These are phyloP conservation scores for Diadumene lineata DNA, from an alignment of 92 coral and sea anemone genomes.

Conservation along the genomic window DNA sequence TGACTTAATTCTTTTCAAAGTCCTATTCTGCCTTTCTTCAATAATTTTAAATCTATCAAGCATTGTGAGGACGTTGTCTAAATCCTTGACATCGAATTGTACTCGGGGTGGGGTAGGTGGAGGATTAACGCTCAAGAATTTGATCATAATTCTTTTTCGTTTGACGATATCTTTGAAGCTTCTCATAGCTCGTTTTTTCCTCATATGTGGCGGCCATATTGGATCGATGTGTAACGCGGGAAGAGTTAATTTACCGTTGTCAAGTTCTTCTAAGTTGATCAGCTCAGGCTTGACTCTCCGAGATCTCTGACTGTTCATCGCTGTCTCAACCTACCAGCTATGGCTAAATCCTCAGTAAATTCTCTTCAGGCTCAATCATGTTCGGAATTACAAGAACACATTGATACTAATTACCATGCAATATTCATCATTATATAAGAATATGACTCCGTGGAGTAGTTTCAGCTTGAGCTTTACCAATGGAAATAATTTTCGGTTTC, in stretches of 20 bases:
- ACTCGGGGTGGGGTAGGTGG: not conserved
- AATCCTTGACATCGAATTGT: not conserved
- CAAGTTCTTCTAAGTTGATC: not conserved
- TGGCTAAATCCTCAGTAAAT: too few species aligned
- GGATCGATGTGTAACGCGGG: constrained; percentile 46
- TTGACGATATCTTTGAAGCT: constrained; percentile 36
- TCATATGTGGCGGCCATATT: constrained; percentile 52
- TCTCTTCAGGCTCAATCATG: too few species aligned
- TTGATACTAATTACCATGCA: too few species aligned
- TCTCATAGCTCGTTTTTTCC: constrained; percentile 16
- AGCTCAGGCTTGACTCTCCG: not conserved
- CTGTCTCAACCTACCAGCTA: too few species aligned
- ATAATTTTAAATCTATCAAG: constrained; percentile 5
- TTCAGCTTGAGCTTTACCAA: too few species aligned
- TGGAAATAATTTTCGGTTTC: too few species aligned
- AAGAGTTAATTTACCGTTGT: not conserved
- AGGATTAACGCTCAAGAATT: constrained; percentile 19
- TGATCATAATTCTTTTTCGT: constrained; percentile 38
- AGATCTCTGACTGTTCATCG: not conserved
- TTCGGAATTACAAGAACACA: too few species aligned
- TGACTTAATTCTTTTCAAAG: constrained; percentile 1
- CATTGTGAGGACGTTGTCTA: constrained; percentile 14
- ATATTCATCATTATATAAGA: too few species aligned
- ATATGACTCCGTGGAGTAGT: too few species aligned
- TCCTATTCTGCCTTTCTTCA: constrained; percentile 8